phyloP scores from a whole-genome alignment of 2,888 invertebrate genomes.

The Lepeophtheirus nordmannii region DNA sequence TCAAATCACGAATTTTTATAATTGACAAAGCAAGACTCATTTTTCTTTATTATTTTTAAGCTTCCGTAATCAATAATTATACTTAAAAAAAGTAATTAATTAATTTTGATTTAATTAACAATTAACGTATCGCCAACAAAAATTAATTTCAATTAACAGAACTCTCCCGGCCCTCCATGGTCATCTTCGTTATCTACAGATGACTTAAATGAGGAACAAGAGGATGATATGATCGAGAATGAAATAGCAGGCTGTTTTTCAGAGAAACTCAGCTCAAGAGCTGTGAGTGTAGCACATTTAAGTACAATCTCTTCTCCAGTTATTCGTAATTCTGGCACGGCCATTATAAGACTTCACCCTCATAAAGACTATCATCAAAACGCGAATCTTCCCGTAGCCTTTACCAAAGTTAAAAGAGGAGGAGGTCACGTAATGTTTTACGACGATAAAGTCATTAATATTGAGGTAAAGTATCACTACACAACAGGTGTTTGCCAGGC shows the following conservation, averaged over 20 bases:
- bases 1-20: constrained; percentile 1
- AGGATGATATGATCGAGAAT: not conserved
- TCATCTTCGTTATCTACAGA: not conserved
- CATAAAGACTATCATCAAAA: constrained; percentile 8
- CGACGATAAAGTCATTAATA: constrained; percentile 12
- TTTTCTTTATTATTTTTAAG: not conserved
- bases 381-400: constrained; percentile 7
- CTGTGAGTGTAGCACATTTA: constrained; percentile 5
- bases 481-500: too few relatives aligned
- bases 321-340: not conserved
- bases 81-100: not conserved
- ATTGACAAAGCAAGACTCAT: not conserved
- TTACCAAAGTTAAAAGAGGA: constrained; percentile 16
- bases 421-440: constrained; percentile 16
- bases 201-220: not conserved
- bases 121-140: not conserved
- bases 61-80: not conserved
- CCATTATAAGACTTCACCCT: constrained; percentile 6
- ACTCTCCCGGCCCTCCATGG: constrained; percentile 6
- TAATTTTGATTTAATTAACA: not conserved
- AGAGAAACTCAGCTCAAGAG: constrained; percentile 4
- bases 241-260: not conserved
- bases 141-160: constrained; percentile 6
- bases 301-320: constrained; percentile 13
- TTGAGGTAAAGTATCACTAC: not conserved